phyloP scores from a whole-genome alignment of 2,797 vertebrate genomes.

The Sebastes ruberrimus region DNA sequence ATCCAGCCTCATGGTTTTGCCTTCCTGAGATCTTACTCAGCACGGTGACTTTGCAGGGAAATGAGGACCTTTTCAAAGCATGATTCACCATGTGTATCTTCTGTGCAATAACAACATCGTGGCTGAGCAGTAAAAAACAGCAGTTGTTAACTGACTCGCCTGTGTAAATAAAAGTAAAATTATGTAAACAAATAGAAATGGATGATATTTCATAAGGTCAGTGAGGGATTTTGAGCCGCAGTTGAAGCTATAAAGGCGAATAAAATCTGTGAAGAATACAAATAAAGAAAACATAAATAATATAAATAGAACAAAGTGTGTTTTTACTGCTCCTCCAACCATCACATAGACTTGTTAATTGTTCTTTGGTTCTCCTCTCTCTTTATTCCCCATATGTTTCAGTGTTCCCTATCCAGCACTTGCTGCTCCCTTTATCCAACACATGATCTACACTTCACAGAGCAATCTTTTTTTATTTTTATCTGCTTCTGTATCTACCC shows the following conservation, averaged over 20 bases:
- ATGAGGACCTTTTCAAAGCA: slow-evolving; percentile 30
- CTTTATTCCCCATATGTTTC: slow-evolving; percentile 21
- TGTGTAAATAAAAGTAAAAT: slow-evolving; percentile 24
- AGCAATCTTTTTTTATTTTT: slow-evolving; percentile 13
- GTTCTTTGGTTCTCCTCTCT: slow-evolving; percentile 16
- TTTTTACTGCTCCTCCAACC: slow-evolving; percentile 33
- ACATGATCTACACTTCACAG: slow-evolving; percentile 43
- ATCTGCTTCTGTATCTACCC: background rate
- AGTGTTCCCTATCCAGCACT: slow-evolving; percentile 14
- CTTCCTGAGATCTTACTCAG: slow-evolving; percentile 43
- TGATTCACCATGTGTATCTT: slow-evolving; percentile 31
- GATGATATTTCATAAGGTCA: slow-evolving; percentile 17
- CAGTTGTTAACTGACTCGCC: background rate
- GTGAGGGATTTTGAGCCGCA: slow-evolving; percentile 1
- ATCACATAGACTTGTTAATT: slow-evolving; percentile 35
- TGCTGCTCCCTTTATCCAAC: slow-evolving; percentile 13
- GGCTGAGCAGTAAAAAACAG: background rate
- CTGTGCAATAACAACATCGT: background rate
- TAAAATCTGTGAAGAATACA: slow-evolving; percentile 15
- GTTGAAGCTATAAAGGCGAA: slow-evolving; percentile 12
- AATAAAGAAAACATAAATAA: slow-evolving; percentile 39
- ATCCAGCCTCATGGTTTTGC: slow-evolving; percentile 37
- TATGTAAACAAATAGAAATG: slow-evolving; percentile 14
- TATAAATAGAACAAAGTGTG: slow-evolving; percentile 43
- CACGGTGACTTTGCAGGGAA: slow-evolving; percentile 18